Percentiles rank a stretch among this genome's conserved stretches.
phyloP scores from a whole-genome alignment of 2,113 vertebrate species.

The Archocentrus centrarchus region DNA sequence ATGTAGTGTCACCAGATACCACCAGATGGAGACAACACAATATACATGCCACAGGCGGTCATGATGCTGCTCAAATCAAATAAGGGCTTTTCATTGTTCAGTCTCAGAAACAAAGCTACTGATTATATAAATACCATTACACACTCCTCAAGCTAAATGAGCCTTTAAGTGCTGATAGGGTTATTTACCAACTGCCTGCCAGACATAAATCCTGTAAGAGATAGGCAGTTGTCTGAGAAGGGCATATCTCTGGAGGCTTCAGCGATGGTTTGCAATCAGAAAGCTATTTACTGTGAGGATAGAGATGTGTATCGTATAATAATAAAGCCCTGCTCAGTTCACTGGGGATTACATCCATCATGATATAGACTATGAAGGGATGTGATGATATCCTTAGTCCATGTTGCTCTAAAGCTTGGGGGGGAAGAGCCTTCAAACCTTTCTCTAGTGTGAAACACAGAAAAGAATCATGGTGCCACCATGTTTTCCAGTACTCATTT shows the following conservation, averaged over 20 bases:
- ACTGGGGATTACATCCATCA: conserved; percentile 57
- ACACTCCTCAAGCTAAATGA: conserved; percentile 17
- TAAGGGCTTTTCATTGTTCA: conserved; percentile 10
- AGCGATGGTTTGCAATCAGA: conserved; percentile 58
- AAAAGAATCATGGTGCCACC: background rate
- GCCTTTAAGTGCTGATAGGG: conserved; percentile 17
- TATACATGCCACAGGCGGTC: background rate
- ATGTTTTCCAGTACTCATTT: background rate
- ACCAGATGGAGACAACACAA: conserved; percentile 72
- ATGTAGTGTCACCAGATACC: conserved; percentile 18
- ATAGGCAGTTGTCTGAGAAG: conserved; percentile 29
- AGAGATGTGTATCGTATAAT: conserved; percentile 66
- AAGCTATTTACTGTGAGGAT: conserved; percentile 65
- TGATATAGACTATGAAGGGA: conserved; percentile 26
- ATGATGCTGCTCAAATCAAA: background rate
- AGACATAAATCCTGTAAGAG: conserved; percentile 41
- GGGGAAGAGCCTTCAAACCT: background rate
- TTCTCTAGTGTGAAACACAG: background rate
- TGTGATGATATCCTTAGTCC: conserved; percentile 35
- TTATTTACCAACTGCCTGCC: conserved; percentile 37
- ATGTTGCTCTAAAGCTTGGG: background rate
- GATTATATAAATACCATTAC: conserved; percentile 2
- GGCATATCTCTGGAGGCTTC: conserved; percentile 31
- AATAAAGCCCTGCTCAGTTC: conserved; percentile 49
- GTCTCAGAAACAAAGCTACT: conserved; percentile 17